Evolutionary conservation across 2,888 invertebrate species (phyloP).

Genomic region (Saturnia pavonia): DNA sequence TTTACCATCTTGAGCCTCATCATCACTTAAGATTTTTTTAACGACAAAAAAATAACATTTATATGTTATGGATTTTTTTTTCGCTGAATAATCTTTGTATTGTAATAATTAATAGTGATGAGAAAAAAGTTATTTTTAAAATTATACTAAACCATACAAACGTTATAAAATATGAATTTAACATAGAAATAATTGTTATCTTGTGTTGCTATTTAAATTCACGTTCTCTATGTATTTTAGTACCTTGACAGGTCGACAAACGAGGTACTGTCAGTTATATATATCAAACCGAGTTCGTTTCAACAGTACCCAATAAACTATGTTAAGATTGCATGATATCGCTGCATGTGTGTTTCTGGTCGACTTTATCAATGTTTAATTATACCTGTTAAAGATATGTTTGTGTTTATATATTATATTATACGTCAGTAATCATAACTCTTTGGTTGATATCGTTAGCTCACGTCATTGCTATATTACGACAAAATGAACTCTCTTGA

Average conservation of each 20-base stretch:
- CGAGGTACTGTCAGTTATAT: not conserved
- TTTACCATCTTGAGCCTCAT: no score
- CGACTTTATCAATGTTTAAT: slow-evolving; percentile 6
- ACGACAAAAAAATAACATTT: no score
- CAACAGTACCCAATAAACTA: not conserved
- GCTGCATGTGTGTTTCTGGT: not conserved
- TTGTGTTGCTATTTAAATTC: not conserved
- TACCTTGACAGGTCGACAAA: not conserved
- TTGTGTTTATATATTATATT: slow-evolving; percentile 1
- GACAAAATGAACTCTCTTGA: slow-evolving; percentile 17
- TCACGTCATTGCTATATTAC: slow-evolving; percentile 20
- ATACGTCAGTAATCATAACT: not conserved
- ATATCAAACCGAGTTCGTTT: not conserved
- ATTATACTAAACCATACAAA: no score
- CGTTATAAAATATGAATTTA: not conserved
- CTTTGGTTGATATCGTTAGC: slow-evolving; percentile 8
- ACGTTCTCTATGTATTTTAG: not conserved
- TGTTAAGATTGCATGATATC: slow-evolving; percentile 7
- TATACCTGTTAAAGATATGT: not conserved
- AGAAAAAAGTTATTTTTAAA: no score
- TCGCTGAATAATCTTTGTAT: no score
- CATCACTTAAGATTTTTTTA: no score
- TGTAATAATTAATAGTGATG: no score
- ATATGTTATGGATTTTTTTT: no score
- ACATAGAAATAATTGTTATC: not conserved